Evolutionary conservation across 2,113 vertebrate genomes (phyloP).

Genomic region (Salvelinus alpinus): DNA sequence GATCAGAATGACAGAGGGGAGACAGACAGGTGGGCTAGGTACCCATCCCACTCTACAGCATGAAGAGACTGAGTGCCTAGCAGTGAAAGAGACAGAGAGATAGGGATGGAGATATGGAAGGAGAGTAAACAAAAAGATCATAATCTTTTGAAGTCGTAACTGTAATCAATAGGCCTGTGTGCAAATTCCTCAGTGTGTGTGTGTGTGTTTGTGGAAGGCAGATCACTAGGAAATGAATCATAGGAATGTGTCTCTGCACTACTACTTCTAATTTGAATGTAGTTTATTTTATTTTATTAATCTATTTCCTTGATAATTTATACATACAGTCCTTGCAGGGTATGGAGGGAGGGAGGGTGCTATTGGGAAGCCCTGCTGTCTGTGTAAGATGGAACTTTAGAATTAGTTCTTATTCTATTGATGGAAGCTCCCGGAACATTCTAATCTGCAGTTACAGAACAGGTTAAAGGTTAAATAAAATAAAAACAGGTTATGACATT

Average conservation of each 20-base stretch:
- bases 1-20: conserved; percentile 20
- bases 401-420: no score
- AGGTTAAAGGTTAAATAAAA: no score
- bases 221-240: background rate
- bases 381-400: no score
- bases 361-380: no score
- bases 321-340: background rate
- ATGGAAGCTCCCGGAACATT: no score
- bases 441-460: no score
- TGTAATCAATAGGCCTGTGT: background rate
- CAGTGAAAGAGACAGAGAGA: conserved; percentile 11
- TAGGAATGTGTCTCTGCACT: background rate
- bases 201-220: background rate
- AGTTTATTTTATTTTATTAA: background rate
- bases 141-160: conserved; percentile 32
- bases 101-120: conserved; percentile 11
- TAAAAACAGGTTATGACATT: no score
- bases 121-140: conserved; percentile 27
- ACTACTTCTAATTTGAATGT: background rate
- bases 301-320: background rate
- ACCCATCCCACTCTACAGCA: conserved; percentile 12
- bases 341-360: no score
- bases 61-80: background rate
- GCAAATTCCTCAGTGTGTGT: background rate
- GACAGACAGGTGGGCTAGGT: background rate